Base-by-base conservation (phyloP, 2,888 invertebrate genomes). In the Bibio marci region DNA sequence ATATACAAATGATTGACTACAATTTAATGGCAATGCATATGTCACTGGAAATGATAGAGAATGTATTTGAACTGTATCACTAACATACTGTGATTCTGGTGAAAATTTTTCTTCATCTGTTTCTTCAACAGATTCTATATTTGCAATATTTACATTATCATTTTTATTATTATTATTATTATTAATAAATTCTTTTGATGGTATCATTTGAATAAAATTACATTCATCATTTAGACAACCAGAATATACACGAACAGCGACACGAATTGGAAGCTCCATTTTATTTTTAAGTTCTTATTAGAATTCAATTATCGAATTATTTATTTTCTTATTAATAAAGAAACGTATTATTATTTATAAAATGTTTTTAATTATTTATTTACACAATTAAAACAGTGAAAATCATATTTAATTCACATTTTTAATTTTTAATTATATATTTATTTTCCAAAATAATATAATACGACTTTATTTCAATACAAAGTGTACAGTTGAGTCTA, bases 221-320 rank as follows among this genome's bases (percentile, higher is more conserved):
- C 50, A 71, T n/a, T n/a, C n/a, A 71, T 49, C 70, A 62, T 41
- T 68, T 58, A 25, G 70, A 69, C 45, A 65, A n/a, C 69, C 64
- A 30, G 76, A 73, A 51, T 67, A 72, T 41, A 79, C 62, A 45
- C 78, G 66, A 40, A 78, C 72, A 17, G 77, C 78, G 44, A 78
- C 76, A 68, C 78, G 78, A 44, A 80, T 71, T 44, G 75, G 75
- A 46, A 75, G 71, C 64, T 78, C 78, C 78, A 79, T 79, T 48
- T 45, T 57, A 39, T 32, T 15, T 2, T 22, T 19, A 4, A 7
- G 11, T 30, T 30, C 12, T 30, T 6, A 11, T 10, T 30, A n/a
- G 11, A 11, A 11, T 30, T n/a, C 13, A n/a, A n/a, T n/a, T n/a
- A 11, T 30, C 30, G 11, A 11, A 10, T 30, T 12, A 8, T 14